These are phyloP conservation scores for Invenusta paracnida DNA, from an alignment of 2,888 invertebrate species.

Conservation along the genomic window DNA sequence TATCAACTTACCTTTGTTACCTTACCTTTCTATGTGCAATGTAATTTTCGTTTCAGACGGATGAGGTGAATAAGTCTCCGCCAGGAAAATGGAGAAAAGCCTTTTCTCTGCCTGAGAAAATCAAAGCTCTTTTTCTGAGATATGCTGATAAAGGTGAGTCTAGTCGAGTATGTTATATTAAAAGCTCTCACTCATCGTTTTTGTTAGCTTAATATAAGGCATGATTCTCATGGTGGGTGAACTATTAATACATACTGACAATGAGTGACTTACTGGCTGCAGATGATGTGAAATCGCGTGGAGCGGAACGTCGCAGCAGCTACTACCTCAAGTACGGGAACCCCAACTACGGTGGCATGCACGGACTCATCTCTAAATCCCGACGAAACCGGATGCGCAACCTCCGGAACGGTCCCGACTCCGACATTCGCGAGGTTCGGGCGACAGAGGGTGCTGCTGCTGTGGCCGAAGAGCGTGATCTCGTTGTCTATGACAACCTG, in stretches of 20 bases:
- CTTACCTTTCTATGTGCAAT: too few relatives aligned
- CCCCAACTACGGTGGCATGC: slow-evolving; percentile 35
- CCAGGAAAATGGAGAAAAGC: slow-evolving; percentile 5
- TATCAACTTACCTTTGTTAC: too few relatives aligned
- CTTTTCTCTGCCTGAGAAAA: neutral
- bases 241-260: too few relatives aligned
- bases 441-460: too few relatives aligned
- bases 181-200: too few relatives aligned
- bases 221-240: too few relatives aligned
- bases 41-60: too few relatives aligned
- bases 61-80: neutral
- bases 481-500: neutral
- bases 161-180: too few relatives aligned
- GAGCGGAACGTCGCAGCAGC: slow-evolving; percentile 22
- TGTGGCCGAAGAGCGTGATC: too few relatives aligned
- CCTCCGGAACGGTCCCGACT: neutral
- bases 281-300: slow-evolving; percentile 36
- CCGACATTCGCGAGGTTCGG: neutral
- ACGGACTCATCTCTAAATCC: neutral
- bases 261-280: too few relatives aligned
- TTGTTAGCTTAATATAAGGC: too few relatives aligned
- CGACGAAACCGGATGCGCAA: neutral
- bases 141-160: slow-evolving; percentile 11
- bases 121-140: neutral
- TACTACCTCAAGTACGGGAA: slow-evolving; percentile 33